A percentile compares a stretch with the other conserved stretches of the same genome.
Evolutionary conservation across 2,888 invertebrate genomes (phyloP).

Genomic region (Stegana nigrithorax): DNA sequence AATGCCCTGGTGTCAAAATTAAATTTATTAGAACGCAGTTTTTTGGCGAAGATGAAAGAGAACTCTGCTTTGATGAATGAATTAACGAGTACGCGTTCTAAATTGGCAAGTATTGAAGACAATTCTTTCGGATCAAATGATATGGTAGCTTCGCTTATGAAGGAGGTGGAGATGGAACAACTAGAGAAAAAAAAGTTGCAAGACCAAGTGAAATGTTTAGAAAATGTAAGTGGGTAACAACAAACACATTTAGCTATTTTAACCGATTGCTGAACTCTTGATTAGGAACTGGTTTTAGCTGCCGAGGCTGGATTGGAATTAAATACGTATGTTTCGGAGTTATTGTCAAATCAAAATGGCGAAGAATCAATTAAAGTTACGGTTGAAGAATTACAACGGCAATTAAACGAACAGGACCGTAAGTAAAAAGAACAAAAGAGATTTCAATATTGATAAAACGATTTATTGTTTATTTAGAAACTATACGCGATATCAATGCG

Average conservation of each 20-base stretch:
- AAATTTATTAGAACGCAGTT: conserved; percentile 74
- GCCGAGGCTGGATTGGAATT: conserved; percentile 84
- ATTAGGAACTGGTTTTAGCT: conserved; percentile 79
- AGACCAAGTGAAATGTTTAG: conserved; percentile 76
- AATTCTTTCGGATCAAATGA: conserved; percentile 80
- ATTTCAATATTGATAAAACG: too few species aligned
- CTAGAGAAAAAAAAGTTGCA: conserved; percentile 71
- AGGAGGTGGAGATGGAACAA: conserved; percentile 73
- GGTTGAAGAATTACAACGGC: conserved; percentile 75
- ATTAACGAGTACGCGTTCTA: conserved; percentile 72
- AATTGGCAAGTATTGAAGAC: conserved; percentile 76
- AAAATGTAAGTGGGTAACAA: conserved; percentile 75
- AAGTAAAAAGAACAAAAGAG: too few species aligned
- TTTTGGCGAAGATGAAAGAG: conserved; percentile 74
- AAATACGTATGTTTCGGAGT: conserved; percentile 76
- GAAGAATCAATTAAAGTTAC: conserved; percentile 75
- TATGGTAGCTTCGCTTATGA: conserved; percentile 76
- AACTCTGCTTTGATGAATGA: conserved; percentile 76
- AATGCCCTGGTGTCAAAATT: conserved; percentile 77
- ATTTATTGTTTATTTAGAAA: conserved; percentile 51
- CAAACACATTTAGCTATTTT: too few species aligned
- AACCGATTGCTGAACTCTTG: neutral
- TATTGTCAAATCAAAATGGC: conserved; percentile 77
- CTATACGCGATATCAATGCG: conserved; percentile 71
- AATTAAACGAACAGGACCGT: conserved; percentile 76